phyloP scores from a whole-genome alignment of 2,113 vertebrate genomes.

The Maccullochella peelii region DNA sequence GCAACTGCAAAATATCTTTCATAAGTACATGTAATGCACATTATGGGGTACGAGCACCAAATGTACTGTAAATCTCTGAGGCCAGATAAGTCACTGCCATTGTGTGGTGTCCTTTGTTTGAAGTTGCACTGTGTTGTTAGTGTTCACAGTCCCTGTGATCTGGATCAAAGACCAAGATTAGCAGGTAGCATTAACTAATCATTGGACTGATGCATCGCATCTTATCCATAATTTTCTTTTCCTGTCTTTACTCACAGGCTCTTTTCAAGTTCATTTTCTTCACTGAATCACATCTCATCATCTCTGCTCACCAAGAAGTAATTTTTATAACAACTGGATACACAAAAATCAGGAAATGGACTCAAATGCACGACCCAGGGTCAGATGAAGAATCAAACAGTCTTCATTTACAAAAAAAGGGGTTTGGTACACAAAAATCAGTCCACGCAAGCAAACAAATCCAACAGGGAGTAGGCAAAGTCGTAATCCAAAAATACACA shows the following conservation, averaged over 20 bases:
- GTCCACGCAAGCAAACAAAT: too few species aligned
- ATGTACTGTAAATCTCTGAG: not conserved
- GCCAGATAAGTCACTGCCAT: not conserved
- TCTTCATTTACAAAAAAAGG: too few species aligned
- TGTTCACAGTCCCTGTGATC: constrained; percentile 25
- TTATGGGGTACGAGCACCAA: not conserved
- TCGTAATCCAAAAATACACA: too few species aligned
- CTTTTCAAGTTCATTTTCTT: constrained; percentile 1
- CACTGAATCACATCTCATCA: not conserved
- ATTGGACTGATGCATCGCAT: constrained; percentile 17
- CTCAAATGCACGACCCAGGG: too few species aligned
- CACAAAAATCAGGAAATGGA: too few species aligned
- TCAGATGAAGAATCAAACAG: too few species aligned
- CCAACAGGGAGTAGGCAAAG: too few species aligned
- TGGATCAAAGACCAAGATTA: constrained; percentile 53
- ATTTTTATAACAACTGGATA: too few species aligned
- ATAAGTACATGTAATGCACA: constrained; percentile 20
- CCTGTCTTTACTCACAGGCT: not conserved
- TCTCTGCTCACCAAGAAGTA: not conserved
- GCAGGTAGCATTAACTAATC: constrained; percentile 4
- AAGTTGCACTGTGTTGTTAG: constrained; percentile 1
- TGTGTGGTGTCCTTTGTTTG: constrained; percentile 36
- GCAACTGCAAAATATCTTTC: constrained; percentile 6
- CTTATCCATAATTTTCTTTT: constrained; percentile 4
- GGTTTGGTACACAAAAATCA: too few species aligned